Conservation (phyloP, 2,113 vertebrate species). For the Gopherus evgoodei region DNA sequence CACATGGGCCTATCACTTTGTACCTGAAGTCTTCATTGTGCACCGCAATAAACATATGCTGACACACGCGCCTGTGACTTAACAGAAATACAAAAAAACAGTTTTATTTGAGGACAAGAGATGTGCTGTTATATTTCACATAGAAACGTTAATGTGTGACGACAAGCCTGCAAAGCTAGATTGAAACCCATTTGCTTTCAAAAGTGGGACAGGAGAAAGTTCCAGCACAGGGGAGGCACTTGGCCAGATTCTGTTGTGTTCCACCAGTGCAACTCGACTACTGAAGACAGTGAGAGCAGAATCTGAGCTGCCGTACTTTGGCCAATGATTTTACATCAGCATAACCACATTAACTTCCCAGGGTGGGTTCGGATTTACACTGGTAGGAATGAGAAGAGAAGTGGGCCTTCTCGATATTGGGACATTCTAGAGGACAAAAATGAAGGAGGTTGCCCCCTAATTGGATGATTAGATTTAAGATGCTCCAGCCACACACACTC, state of each 20-base stretch:
- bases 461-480: conserved; percentile 9
- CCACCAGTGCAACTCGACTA: background rate
- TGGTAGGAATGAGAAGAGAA: background rate
- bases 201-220: background rate
- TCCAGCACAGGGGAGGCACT: background rate
- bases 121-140: background rate
- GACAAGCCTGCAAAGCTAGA: background rate
- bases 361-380: background rate
- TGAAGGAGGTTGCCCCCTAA: background rate
- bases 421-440: conserved; percentile 4
- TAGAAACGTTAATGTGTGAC: conserved; percentile 19
- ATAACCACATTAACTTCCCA: background rate
- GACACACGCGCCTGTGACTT: background rate
- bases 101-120: conserved; percentile 32
- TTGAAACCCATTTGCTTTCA: background rate
- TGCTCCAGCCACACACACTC: conserved; percentile 6
- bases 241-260: background rate
- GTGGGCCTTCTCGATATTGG: background rate
- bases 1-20: background rate
- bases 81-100: background rate
- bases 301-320: background rate
- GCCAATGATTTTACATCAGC: background rate
- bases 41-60: background rate
- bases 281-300: background rate
- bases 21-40: background rate